Evolutionary conservation across 2,113 vertebrate species (phyloP), one percentile per base, ranked within the genome.

Genomic region (Forbesichthys papilliferus): DNA sequence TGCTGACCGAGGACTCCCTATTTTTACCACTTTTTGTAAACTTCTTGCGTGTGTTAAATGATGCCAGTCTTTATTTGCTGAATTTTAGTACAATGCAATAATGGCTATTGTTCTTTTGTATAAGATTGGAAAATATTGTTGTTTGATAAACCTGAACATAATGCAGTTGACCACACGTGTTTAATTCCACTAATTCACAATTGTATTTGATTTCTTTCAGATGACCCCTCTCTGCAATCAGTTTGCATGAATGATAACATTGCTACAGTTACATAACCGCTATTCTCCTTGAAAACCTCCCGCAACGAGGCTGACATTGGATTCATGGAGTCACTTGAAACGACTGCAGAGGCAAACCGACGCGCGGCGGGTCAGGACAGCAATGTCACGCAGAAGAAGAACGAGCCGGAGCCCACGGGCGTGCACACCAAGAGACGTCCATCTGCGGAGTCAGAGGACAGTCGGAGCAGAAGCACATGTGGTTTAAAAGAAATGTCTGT

Each of bases 311-410:
- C 73, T 82, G 88, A 90, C 76, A 90, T 90, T 91, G 91, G 93
- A 94, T 93, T 91, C 78, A 98, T 98, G 98, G 97, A 97, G 92
- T 94, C 95, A 87, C 93, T 95, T 84, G 95, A 96, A 89, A 92
- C 92, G 73, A 90, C 93, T 90, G 88, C 93, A 89, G 94, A 93
- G 87, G 94, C 93, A 91, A 95, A 94, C 86, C 90, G 90, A 94
- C 94, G 94, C 90, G 89, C 90, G 83, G 94, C 94, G 91, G 90
- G 92, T 91, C 93, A 89, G 89, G 94, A 96, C 88, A 91, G 89
- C 87, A 93, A 94, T 87, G 89, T 89, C 84, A 84, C 89, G 75
- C 90, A 91, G 77, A 94, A 88, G 76, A 92, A 93, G 93, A 92
- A 92, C 91, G 84, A 90, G 85, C 91, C 92, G 63, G 94, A 94